phyloP scores from a whole-genome alignment of 2,113 vertebrate species.

The Philantomba maxwellii region DNA sequence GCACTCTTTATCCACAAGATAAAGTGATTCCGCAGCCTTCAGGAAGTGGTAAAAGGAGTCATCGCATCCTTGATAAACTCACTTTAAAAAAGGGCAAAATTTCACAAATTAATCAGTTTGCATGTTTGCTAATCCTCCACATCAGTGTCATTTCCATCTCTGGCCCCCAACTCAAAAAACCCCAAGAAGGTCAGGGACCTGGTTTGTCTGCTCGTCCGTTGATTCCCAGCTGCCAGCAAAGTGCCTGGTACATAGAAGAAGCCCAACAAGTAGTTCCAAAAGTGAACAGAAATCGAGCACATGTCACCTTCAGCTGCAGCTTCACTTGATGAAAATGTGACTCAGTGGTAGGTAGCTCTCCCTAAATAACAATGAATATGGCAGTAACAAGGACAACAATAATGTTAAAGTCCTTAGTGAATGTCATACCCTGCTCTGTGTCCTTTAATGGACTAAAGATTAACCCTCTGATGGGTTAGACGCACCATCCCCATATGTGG shows the following conservation, averaged over 20 bases:
- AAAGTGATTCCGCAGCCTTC: neutral
- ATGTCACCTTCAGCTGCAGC: neutral
- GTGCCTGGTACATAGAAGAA: neutral
- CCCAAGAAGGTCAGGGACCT: neutral
- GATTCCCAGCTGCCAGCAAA: neutral
- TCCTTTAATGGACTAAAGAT: neutral
- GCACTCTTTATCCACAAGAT: neutral
- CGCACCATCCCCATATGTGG: neutral
- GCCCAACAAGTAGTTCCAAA: neutral
- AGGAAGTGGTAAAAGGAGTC: neutral
- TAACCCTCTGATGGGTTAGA: neutral
- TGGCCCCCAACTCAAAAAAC: neutral
- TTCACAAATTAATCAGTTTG: neutral
- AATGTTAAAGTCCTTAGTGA: neutral
- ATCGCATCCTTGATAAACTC: neutral
- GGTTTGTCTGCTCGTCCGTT: neutral
- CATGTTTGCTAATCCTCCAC: neutral
- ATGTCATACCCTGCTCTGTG: neutral
- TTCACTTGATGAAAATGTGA: neutral
- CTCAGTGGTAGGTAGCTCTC: neutral
- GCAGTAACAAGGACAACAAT: neutral
- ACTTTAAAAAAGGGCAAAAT: neutral
- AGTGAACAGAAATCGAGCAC: neutral
- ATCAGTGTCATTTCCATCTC: neutral
- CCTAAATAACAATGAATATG: neutral